These are phyloP conservation scores for Echiichthys vipera DNA, from an alignment of 2,797 vertebrate species.

Conservation along the genomic window DNA sequence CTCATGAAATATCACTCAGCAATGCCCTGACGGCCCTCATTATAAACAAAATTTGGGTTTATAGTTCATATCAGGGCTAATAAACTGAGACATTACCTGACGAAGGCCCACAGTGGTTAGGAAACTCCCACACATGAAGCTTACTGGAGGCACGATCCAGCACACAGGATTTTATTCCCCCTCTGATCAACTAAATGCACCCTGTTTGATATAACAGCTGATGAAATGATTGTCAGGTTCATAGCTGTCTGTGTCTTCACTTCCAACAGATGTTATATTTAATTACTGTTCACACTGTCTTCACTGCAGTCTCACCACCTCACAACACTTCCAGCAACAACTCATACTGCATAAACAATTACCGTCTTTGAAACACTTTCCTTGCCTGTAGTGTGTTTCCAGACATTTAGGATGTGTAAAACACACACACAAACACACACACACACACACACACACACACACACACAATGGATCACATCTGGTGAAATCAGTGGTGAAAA, in stretches of 20 bases:
- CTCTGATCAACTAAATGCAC: slow-evolving; percentile 36
- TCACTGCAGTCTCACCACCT: slow-evolving; percentile 54
- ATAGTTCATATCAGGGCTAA: slow-evolving; percentile 78
- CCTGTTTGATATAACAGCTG: slow-evolving; percentile 46
- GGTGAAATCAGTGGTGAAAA: neutral
- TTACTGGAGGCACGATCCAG: slow-evolving; percentile 22
- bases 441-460: neutral
- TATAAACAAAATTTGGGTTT: slow-evolving; percentile 81
- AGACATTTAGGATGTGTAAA: neutral
- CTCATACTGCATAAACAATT: slow-evolving; percentile 32
- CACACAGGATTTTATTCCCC: neutral
- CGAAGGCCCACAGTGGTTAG: slow-evolving; percentile 55
- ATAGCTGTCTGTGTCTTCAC: slow-evolving; percentile 48
- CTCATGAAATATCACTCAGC: slow-evolving; percentile 77
- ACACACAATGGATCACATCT: neutral
- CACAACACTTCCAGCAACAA: slow-evolving; percentile 44
- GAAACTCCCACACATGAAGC: slow-evolving; percentile 54
- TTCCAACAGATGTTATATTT: slow-evolving; percentile 79
- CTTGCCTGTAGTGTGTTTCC: neutral
- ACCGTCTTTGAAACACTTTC: slow-evolving; percentile 17
- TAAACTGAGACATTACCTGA: slow-evolving; percentile 78
- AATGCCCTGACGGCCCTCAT: slow-evolving; percentile 68
- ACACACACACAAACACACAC: neutral
- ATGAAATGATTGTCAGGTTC: slow-evolving; percentile 63
- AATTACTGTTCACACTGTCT: slow-evolving; percentile 81